Conservation (phyloP, 2,113 vertebrate species). For the Anoura caudifer region DNA sequence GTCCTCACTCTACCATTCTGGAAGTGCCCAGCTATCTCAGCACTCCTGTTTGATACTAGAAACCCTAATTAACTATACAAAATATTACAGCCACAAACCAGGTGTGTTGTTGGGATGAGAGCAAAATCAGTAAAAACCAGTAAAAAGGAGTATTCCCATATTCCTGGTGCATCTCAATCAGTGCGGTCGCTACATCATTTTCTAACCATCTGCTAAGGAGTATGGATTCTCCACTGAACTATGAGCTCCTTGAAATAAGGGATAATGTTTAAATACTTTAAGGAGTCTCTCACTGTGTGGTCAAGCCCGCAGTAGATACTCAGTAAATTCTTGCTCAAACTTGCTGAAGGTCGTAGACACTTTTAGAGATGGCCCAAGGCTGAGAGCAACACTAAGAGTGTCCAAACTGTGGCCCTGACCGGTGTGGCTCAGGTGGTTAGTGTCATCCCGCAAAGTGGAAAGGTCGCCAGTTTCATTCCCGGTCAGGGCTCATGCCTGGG, state of each 20-base stretch:
- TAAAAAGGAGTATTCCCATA: neutral
- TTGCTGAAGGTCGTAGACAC: neutral
- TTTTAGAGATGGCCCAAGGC: neutral
- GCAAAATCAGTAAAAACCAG: neutral
- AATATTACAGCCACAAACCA: neutral
- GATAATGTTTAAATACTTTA: neutral
- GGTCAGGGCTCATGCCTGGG: no score
- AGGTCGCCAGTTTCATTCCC: no score
- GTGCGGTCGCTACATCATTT: neutral
- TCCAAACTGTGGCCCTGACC: neutral
- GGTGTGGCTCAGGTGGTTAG: no score
- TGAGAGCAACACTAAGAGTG: neutral
- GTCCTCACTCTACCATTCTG: neutral
- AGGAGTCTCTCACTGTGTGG: no score
- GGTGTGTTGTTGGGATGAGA: neutral
- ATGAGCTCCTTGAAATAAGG: neutral
- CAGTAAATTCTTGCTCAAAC: neutral
- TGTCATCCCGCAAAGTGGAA: no score
- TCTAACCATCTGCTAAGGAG: neutral
- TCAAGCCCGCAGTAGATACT: neutral
- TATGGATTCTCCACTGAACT: neutral
- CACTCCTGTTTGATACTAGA: neutral
- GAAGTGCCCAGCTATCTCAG: neutral
- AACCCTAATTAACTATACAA: neutral
- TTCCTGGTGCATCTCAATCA: neutral